phyloP scores from a whole-genome alignment of 2,888 invertebrate genomes.

The Latrodectus elegans region DNA sequence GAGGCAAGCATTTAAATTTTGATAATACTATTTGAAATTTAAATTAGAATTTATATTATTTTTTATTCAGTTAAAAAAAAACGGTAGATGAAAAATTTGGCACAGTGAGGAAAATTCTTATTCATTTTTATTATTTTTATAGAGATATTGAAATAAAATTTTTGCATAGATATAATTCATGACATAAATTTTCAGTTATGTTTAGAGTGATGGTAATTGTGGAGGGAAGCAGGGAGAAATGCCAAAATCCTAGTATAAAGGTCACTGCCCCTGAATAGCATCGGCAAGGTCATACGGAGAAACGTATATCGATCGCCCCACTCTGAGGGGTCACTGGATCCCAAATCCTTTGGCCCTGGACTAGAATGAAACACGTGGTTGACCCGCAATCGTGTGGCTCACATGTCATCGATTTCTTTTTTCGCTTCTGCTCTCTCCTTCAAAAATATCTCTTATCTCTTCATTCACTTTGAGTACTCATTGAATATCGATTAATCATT shows the following conservation, averaged over 20 bases:
- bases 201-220: neutral
- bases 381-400: conserved; percentile 23
- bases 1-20: too few relatives aligned
- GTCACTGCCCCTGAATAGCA: conserved; percentile 42
- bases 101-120: neutral
- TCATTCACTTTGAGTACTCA: too few relatives aligned
- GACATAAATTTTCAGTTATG: neutral
- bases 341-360: conserved; percentile 24
- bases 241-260: conserved; percentile 6
- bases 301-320: conserved; percentile 49
- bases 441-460: too few relatives aligned
- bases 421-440: too few relatives aligned
- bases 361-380: conserved; percentile 40
- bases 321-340: conserved; percentile 48
- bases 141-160: neutral
- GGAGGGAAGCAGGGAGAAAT: neutral
- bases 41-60: too few relatives aligned
- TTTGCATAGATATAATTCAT: neutral
- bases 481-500: too few relatives aligned
- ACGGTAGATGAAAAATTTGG: neutral
- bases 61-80: neutral
- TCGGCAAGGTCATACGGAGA: conserved; percentile 39
- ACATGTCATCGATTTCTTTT: too few relatives aligned
- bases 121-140: neutral
- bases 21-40: too few relatives aligned